Evolutionary conservation across 2,113 vertebrate species (phyloP).

Genomic region (Myiopsitta monachus): DNA sequence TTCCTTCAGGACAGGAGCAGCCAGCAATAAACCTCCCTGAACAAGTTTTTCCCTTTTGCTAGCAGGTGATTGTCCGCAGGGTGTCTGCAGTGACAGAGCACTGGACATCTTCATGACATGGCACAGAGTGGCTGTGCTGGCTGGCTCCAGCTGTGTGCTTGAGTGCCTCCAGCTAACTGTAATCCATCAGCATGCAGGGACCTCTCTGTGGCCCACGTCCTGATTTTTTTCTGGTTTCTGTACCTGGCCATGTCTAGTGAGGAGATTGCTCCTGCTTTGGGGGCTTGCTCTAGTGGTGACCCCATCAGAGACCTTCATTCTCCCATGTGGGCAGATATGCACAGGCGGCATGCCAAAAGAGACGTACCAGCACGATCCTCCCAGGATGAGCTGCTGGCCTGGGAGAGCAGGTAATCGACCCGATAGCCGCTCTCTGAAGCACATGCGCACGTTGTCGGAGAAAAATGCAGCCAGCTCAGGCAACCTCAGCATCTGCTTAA

Average conservation of each 20-base stretch:
- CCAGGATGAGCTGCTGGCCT: not conserved
- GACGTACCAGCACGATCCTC: not conserved
- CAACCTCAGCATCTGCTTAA: conserved; percentile 1
- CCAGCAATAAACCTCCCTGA: not conserved
- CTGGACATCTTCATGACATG: not conserved
- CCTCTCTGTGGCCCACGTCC: not conserved
- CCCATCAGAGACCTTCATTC: not conserved
- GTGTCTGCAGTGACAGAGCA: not conserved
- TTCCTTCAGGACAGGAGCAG: not conserved
- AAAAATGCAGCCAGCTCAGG: not conserved
- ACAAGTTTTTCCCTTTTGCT: not conserved
- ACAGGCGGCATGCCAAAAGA: not conserved
- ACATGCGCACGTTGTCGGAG: accelerated
- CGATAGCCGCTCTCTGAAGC: not conserved
- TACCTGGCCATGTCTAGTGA: not conserved
- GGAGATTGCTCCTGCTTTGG: not conserved
- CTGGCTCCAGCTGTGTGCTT: not conserved
- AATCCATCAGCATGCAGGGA: not conserved
- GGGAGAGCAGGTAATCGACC: not conserved
- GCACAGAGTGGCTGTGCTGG: not conserved
- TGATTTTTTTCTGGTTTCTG: not conserved
- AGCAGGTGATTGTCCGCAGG: not conserved
- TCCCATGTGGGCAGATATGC: not conserved
- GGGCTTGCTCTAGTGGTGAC: not conserved
- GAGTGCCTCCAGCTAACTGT: not conserved